A percentile compares a stretch with the other conserved stretches of the same genome.
Conservation (phyloP, 1,140 invertebrate genomes). For the Hyphantria cunea region DNA sequence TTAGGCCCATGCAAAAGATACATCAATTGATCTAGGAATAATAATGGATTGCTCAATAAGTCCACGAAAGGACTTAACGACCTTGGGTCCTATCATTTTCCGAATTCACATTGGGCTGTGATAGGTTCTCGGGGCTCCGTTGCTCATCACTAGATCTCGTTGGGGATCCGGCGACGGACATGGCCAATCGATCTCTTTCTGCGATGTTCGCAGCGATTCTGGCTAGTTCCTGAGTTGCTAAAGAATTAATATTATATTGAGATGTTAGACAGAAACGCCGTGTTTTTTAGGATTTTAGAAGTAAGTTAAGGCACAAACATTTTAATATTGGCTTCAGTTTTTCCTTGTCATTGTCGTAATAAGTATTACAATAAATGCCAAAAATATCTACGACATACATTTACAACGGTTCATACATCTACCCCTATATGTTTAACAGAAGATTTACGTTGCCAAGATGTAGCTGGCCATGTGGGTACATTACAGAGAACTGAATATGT, state of each 20-base stretch:
- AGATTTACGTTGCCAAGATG: too few relatives aligned
- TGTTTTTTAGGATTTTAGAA: too few relatives aligned
- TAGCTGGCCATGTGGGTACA: too few relatives aligned
- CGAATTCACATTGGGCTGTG: not conserved
- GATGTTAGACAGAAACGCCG: not conserved
- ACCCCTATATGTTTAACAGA: too few relatives aligned
- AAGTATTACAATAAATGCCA: too few relatives aligned
- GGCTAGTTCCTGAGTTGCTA: not conserved
- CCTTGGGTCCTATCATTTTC: not conserved
- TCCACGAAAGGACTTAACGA: not conserved
- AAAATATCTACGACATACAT: too few relatives aligned
- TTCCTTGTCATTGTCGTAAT: too few relatives aligned
- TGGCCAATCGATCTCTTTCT: conserved; percentile 4
- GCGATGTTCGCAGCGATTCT: not conserved
- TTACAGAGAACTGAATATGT: too few relatives aligned
- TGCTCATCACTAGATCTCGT: not conserved
- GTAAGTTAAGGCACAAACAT: too few relatives aligned
- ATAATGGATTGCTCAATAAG: not conserved
- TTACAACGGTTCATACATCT: too few relatives aligned
- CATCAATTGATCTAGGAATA: not conserved
- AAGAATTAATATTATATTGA: not conserved
- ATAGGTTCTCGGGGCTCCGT: conserved; percentile 1
- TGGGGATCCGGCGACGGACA: not conserved
- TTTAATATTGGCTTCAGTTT: too few relatives aligned
- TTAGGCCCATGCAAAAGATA: conserved; percentile 1